Base-by-base conservation (phyloP, 2,113 vertebrate species). In the Apistogramma diplotaenia region DNA sequence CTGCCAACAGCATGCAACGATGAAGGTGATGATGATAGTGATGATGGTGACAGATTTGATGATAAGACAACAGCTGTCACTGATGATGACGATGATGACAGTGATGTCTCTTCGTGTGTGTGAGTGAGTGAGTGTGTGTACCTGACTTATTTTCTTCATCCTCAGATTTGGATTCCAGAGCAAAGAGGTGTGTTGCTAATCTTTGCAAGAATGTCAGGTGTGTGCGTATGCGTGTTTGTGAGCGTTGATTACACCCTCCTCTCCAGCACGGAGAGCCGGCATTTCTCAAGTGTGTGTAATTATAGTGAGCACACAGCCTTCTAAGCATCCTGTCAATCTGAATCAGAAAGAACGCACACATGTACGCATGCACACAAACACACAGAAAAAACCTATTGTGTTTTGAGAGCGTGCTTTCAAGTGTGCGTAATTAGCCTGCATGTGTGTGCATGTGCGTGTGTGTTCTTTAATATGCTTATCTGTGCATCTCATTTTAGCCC, bases 211-310 rank as follows among this genome's bases (percentile, higher is more conserved):
- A 96, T 96, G 94, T 90, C 90, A 94, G 92, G 92, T 93, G 92
- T 93, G 88, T 88, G 91, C 13, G 51, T 71, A 21, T 76, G 61
- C 55, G 75, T 61, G 70, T 37, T 77, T 58, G 87, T 71, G 89
- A 88, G 89, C 82, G 88, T 90, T 95, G 94, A 94, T 94, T 94
- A 94, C 92, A 93, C 91, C 92, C 91, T 93, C 92, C 80, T 92
- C 89, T 86, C 84, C 88, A 87, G 89, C 89, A 84, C 89, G 13
- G 78, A 90, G 93, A 93, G 89, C 87, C 87, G 87, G 87, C 89
- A 92, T 93, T 95, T 94, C 93, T 94, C 94, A 91, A 94, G 94
- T 93, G 91, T 91, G 89, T 93, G 94, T 94, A 94, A 94, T 95
- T 95, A 94, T 81, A 93, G 94, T 93, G 89, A 94, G 93, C 91